These are phyloP conservation scores for Nebria ingens DNA, from an alignment of 1,140 invertebrate genomes.

Conservation along the genomic window DNA sequence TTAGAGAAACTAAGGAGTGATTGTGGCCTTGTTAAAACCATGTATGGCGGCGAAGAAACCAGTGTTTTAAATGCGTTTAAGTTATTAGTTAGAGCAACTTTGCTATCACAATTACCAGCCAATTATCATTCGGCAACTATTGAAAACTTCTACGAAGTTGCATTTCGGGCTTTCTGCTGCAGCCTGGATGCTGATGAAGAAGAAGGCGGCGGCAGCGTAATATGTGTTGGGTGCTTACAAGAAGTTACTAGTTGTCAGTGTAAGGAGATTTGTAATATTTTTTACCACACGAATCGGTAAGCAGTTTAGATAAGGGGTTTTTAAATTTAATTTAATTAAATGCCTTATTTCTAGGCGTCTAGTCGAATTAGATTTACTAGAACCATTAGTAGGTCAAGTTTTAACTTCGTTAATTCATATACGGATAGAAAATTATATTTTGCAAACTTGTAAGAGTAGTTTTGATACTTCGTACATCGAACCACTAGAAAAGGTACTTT, in stretches of 20 bases:
- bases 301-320: constrained; percentile 13
- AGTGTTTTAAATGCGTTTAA: constrained; percentile 48
- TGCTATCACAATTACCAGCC: constrained; percentile 60
- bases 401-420: constrained; percentile 70
- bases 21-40: constrained; percentile 29
- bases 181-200: constrained; percentile 38
- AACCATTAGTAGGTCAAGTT: constrained; percentile 67
- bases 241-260: constrained; percentile 64
- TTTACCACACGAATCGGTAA: constrained; percentile 67
- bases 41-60: constrained; percentile 43
- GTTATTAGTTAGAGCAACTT: constrained; percentile 49
- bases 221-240: constrained; percentile 61
- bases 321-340: not conserved
- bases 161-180: constrained; percentile 64
- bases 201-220: constrained; percentile 39
- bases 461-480: constrained; percentile 70
- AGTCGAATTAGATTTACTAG: constrained; percentile 64
- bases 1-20: constrained; percentile 41
- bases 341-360: constrained; percentile 37
- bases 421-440: constrained; percentile 69
- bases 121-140: constrained; percentile 52
- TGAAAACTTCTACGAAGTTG: constrained; percentile 64
- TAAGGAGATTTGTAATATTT: constrained; percentile 58
- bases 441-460: constrained; percentile 66
- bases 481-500: constrained; percentile 51